Base-by-base conservation (phyloP, 2,888 invertebrate species). In the Drosophila aldrichi region DNA sequence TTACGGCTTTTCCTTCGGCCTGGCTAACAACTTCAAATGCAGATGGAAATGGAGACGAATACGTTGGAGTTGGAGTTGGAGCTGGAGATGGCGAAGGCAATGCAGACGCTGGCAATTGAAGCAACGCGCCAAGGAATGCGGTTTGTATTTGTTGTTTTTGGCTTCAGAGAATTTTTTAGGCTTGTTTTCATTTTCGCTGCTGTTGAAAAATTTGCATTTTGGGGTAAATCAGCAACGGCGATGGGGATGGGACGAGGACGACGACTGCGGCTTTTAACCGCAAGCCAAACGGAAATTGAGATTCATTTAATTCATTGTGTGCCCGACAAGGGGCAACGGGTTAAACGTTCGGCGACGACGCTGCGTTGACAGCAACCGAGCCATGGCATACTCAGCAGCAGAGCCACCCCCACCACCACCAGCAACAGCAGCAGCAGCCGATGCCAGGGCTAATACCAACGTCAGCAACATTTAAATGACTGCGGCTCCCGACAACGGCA, bases 261-360 rank as follows among this genome's bases (percentile, higher is more conserved):
- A 74, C 64, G 63, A 70, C 62, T 87, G 88, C 84, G 89, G 87
- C 89, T 84, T 89, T 89, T 89, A 85, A 88, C 86, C 86, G 82
- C 86, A 88, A 87, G 76, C 88, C 88, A 85, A 87, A 89, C 86
- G 88, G 88, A 87, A 89, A 89, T 89, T 88, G 86, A 88, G 88
- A 89, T 87, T 89, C 88, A 87, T 89, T 87, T 89, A 89, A 89
- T 87, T 82, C 88, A 85, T 89, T 86, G 85, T 85, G 67, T 69
- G 65, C 73, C 40, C 56, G 67, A 51, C 60, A 54, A 56, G 56
- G 36, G 34, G 18, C 40, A 61, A 71, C 43, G 82, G 74, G 70
- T 76, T 85, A 73, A 85, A 70, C 55, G 49, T 41, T 44, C 38
- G 44, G 51, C 72, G 41, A 57, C 57, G 59, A 60, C 64, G 62